phyloP scores from a whole-genome alignment of 2,797 vertebrate genomes.

The Thripadectes ignobilis region DNA sequence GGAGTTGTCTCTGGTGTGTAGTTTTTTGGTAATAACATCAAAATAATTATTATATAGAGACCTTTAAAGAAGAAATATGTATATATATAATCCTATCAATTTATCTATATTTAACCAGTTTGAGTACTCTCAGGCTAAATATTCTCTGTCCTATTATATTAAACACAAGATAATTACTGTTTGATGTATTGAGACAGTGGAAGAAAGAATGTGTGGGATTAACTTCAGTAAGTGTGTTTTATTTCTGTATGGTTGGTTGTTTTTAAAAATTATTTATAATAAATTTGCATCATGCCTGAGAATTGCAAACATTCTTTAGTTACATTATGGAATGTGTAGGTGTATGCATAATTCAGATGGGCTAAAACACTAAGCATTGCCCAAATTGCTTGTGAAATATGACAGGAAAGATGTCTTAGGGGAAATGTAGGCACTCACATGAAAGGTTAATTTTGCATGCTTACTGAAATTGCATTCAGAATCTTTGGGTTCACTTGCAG shows the following conservation, averaged over 20 bases:
- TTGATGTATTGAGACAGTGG: slow-evolving; percentile 43
- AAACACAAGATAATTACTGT: slow-evolving; percentile 33
- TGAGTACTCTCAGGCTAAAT: slow-evolving; percentile 26
- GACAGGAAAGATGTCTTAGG: slow-evolving; percentile 29
- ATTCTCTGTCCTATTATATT: slow-evolving; percentile 21
- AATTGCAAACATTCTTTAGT: slow-evolving; percentile 42
- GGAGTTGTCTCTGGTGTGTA: neutral
- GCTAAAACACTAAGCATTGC: slow-evolving; percentile 47
- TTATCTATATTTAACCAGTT: slow-evolving; percentile 25
- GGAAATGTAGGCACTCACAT: neutral
- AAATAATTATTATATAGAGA: neutral
- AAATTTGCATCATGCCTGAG: slow-evolving; percentile 44
- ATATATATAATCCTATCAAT: neutral
- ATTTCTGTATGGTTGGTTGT: slow-evolving; percentile 17
- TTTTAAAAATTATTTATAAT: slow-evolving; percentile 63
- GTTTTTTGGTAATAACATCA: neutral
- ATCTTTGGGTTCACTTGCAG: slow-evolving; percentile 2
- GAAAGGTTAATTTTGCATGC: slow-evolving; percentile 48
- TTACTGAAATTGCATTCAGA: slow-evolving; percentile 26
- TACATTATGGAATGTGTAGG: slow-evolving; percentile 56
- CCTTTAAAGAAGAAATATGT: slow-evolving; percentile 1
- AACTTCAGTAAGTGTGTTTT: slow-evolving; percentile 30
- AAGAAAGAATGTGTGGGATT: slow-evolving; percentile 60
- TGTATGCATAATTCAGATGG: slow-evolving; percentile 53
- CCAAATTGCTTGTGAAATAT: slow-evolving; percentile 53